phyloP scores from a whole-genome alignment of 1,140 invertebrate species.

The Papilio aristodemus region DNA sequence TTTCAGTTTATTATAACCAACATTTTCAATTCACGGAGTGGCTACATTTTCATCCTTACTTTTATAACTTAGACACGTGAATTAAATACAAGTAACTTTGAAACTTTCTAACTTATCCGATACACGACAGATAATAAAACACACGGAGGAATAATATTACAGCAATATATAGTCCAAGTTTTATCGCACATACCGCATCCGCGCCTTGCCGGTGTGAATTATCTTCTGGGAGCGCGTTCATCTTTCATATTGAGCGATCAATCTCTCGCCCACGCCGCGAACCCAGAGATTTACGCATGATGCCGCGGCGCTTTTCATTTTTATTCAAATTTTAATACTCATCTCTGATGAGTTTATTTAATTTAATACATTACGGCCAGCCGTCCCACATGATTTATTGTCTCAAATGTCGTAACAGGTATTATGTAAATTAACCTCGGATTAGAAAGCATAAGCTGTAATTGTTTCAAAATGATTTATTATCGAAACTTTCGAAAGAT shows the following conservation, averaged over 20 bases:
- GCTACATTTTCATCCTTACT: no score
- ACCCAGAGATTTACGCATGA: constrained; percentile 49
- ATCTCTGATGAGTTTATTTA: constrained; percentile 61
- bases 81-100: no score
- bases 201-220: constrained; percentile 17
- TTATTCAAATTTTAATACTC: constrained; percentile 62
- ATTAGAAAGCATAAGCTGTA: constrained; percentile 29
- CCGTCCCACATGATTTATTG: constrained; percentile 30
- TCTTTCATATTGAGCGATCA: constrained; percentile 63
- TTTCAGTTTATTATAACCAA: no score
- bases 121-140: constrained; percentile 24
- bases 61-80: no score
- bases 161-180: constrained; percentile 17
- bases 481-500: neutral
- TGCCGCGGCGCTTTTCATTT: constrained; percentile 55
- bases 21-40: no score
- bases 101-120: no score
- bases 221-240: constrained; percentile 39
- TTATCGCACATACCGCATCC: constrained; percentile 33
- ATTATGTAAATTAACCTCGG: constrained; percentile 28
- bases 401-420: constrained; percentile 22
- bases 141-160: constrained; percentile 21
- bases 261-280: constrained; percentile 56
- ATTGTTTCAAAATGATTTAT: constrained; percentile 32
- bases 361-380: constrained; percentile 44